Conservation (phyloP, 2,797 vertebrate genomes). For the Gobionotothen gibberifrons region DNA sequence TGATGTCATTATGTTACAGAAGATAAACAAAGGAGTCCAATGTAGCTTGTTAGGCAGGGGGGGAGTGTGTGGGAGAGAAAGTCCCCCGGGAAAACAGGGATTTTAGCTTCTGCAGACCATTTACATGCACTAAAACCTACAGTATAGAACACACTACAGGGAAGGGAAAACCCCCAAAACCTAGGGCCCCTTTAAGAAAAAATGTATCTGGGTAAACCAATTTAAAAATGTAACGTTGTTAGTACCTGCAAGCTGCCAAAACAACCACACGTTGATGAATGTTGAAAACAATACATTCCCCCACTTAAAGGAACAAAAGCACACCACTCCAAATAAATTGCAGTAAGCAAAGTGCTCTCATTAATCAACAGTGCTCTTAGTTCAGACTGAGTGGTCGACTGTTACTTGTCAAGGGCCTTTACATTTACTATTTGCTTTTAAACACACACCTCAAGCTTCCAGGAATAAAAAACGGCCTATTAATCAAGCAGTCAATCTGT, state of each 20-base stretch:
- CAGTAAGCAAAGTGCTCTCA: conserved; percentile 68
- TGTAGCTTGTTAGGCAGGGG: too few relatives aligned
- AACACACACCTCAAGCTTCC: conserved; percentile 53
- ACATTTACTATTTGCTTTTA: conserved; percentile 59
- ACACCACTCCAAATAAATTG: conserved; percentile 67
- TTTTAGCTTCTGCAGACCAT: too few relatives aligned
- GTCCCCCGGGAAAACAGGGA: too few relatives aligned
- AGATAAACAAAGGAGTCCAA: too few relatives aligned
- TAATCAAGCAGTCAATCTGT: conserved; percentile 66
- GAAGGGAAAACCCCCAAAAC: too few relatives aligned
- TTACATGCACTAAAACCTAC: too few relatives aligned
- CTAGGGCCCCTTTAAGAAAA: not conserved
- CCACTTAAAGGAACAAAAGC: conserved; percentile 56
- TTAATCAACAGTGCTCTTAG: conserved; percentile 62
- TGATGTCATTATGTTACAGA: too few relatives aligned
- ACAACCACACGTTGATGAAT: conserved; percentile 33
- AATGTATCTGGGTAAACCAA: conserved; percentile 25
- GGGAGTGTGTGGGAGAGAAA: too few relatives aligned
- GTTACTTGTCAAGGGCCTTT: conserved; percentile 63
- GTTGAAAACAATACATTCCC: conserved; percentile 51
- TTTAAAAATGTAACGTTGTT: conserved; percentile 49
- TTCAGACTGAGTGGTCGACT: conserved; percentile 46
- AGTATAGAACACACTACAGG: too few relatives aligned
- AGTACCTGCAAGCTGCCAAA: conserved; percentile 31
- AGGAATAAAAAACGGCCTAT: conserved; percentile 59